phyloP scores from a whole-genome alignment of 2,888 invertebrate genomes.

The Plebejus anna region DNA sequence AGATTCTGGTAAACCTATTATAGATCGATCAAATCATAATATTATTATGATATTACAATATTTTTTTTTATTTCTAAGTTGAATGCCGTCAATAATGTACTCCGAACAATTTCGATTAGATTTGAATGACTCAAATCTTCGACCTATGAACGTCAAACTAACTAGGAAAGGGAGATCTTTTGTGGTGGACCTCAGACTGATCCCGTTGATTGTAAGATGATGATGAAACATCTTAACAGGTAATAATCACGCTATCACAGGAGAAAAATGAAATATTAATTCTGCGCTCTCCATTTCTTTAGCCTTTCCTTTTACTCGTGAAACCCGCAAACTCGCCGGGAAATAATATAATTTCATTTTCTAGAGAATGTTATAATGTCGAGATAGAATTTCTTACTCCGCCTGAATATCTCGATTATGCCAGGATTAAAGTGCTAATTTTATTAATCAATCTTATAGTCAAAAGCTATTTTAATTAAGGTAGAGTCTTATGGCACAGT shows the following conservation, averaged over 20 bases:
- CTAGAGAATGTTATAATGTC: constrained; percentile 11
- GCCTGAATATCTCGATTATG: background rate
- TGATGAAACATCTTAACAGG: constrained; percentile 3
- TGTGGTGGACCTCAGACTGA: too few species aligned
- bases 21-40: too few species aligned
- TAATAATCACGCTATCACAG: background rate
- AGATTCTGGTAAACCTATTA: too few species aligned
- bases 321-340: background rate
- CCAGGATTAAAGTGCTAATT: background rate
- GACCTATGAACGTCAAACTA: too few species aligned
- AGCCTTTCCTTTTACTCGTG: constrained; percentile 21
- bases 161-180: too few species aligned
- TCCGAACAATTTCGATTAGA: too few species aligned
- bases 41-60: too few species aligned
- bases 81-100: too few species aligned
- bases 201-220: background rate
- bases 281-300: constrained; percentile 34
- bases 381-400: background rate
- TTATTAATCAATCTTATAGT: background rate
- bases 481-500: background rate
- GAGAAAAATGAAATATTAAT: background rate
- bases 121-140: too few species aligned
- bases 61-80: too few species aligned
- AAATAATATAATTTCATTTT: constrained; percentile 13
- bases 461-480: background rate